Base-by-base conservation (phyloP, 2,797 vertebrate genomes). In the Tragopan temminckii region DNA sequence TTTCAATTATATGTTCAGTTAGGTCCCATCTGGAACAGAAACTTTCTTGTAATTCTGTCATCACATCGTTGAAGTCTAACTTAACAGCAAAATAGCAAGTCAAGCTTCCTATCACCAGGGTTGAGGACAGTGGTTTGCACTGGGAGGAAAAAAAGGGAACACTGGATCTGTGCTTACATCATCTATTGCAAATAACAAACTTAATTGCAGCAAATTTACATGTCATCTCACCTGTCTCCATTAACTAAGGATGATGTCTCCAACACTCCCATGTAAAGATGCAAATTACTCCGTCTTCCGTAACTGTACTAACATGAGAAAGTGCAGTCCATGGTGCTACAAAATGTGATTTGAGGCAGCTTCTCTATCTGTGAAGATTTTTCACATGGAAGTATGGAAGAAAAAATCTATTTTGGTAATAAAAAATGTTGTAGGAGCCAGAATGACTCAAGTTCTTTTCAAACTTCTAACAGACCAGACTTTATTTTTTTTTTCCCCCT, bases 1-100 rank as follows among this genome's bases (percentile, higher is more conserved):
- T 87, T 93, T 88, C 93, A 91, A 53, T 76, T 91, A 61, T 25
- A 40, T 33, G 36, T 94, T 90, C 66, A 76, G 50, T 67, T 76
- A 90, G 13, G 55, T 81, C 80, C 61, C 78, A 80, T 57, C 36
- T 90, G 93, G 85, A 68, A 40, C 64, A 87, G 61, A 90, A 87
- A 63, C 17, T 48, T 21, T 7, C 40, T 45, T 62, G 57, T 48
- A 77, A 33, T 81, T 91, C 83, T 57, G 23, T n/a, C 48, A 53
- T 64, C 7, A 0, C 27, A 36, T 6, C 70, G 23, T 23, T 67
- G 11, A 52, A 45, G 38, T 9, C 24, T 76, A 52, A 76, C 29
- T 85, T 86, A 69, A 75, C 38, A 86, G 35, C 29, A 66, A 13
- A 69, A 72, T 1, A 72, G 35, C 3, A 6, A 69, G 69, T 83